A percentile compares a stretch with the other conserved stretches of the same genome.
phyloP scores from a whole-genome alignment of 2,797 vertebrate genomes.

The Falco biarmicus region DNA sequence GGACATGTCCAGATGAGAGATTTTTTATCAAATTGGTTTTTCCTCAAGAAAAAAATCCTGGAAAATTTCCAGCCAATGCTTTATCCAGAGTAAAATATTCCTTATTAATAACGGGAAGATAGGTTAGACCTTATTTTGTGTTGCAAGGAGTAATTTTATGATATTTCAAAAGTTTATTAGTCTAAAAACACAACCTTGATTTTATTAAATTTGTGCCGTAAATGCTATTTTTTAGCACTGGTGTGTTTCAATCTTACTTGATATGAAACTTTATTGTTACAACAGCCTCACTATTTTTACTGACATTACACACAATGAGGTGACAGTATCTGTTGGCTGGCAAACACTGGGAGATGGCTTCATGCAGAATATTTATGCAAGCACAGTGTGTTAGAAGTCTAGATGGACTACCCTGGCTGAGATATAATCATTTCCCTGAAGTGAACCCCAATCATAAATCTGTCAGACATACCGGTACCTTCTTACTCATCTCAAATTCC shows the following conservation, averaged over 20 bases:
- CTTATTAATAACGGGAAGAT: background rate
- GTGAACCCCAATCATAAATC: slow-evolving; percentile 8
- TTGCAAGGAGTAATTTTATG: background rate
- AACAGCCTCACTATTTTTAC: background rate
- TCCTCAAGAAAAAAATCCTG: background rate
- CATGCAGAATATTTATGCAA: background rate
- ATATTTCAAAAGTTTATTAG: background rate
- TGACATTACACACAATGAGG: background rate
- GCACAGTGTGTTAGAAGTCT: background rate
- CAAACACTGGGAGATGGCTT: background rate
- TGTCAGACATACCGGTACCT: background rate
- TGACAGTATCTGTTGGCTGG: background rate
- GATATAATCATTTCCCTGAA: background rate
- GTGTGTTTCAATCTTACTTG: background rate
- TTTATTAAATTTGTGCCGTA: background rate
- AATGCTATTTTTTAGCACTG: background rate
- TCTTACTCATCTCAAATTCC: slow-evolving; percentile 30
- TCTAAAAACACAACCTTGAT: background rate
- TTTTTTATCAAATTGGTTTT: background rate
- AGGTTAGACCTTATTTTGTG: background rate
- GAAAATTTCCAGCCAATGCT: background rate
- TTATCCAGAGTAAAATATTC: background rate
- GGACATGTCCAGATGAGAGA: background rate
- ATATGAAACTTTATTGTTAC: background rate
- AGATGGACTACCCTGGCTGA: background rate